Percentiles rank a stretch among this genome's conserved stretches.
Conservation (phyloP, 2,797 vertebrate genomes). For the Pygocentrus nattereri region DNA sequence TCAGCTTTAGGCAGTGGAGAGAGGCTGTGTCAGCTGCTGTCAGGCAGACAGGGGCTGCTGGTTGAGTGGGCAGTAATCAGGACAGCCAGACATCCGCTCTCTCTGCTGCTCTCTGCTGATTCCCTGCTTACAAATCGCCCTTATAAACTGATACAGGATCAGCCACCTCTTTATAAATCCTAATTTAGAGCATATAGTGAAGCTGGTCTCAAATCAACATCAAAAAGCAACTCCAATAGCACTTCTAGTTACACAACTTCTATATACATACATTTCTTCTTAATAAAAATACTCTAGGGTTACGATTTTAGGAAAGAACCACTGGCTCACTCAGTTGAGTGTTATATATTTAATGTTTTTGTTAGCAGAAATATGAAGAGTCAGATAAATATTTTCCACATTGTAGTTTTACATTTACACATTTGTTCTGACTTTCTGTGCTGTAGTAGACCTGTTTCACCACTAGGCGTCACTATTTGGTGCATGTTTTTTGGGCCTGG, state of each 20-base stretch:
- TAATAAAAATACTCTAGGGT: no score
- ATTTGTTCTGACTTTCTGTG: background rate
- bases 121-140: background rate
- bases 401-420: background rate
- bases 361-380: no score
- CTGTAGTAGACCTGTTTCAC: background rate
- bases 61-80: constrained; percentile 4
- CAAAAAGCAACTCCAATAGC: no score
- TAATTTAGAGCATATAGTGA: background rate
- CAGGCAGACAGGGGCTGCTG: constrained; percentile 1
- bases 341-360: no score
- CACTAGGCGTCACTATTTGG: constrained; percentile 12
- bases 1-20: background rate
- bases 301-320: no score
- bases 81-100: background rate
- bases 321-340: no score
- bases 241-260: background rate
- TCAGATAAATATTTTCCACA: background rate
- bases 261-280: background rate
- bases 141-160: background rate
- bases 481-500: background rate
- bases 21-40: constrained; percentile 4
- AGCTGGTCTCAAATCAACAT: background rate
- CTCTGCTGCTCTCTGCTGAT: background rate
- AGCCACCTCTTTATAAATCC: background rate